Percentiles rank a stretch among this genome's conserved stretches.
Conservation (phyloP, 2,888 invertebrate species). For the Deilephila elpenor region DNA sequence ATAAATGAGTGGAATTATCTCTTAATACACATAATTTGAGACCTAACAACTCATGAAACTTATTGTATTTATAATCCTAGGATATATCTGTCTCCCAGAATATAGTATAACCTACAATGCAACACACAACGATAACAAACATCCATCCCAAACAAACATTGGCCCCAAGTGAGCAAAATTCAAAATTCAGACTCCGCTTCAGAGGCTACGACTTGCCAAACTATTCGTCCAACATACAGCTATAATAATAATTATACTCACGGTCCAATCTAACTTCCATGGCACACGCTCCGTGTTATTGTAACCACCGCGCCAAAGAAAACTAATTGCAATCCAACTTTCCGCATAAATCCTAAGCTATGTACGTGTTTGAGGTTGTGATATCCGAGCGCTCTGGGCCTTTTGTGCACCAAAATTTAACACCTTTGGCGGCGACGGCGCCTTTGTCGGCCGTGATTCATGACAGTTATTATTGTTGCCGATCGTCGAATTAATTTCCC, state of each 20-base stretch:
- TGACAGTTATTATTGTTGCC: constrained; percentile 74
- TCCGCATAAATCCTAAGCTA: constrained; percentile 68
- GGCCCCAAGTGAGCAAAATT: neutral
- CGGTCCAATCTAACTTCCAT: constrained; percentile 1
- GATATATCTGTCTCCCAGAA: too few species aligned
- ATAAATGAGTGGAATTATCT: too few species aligned
- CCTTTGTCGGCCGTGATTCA: constrained; percentile 78
- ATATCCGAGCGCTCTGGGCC: constrained; percentile 58
- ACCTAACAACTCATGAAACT: too few species aligned
- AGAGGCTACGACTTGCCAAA: neutral
- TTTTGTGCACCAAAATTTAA: constrained; percentile 72
- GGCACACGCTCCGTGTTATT: neutral
- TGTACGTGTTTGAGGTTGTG: constrained; percentile 56
- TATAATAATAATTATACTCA: neutral
- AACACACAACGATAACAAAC: too few species aligned
- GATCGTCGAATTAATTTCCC: constrained; percentile 78
- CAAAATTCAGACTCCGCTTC: neutral
- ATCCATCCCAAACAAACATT: neutral
- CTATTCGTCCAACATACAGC: neutral
- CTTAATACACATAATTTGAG: too few species aligned
- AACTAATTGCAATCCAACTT: constrained; percentile 79
- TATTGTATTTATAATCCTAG: too few species aligned
- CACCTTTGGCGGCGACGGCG: constrained; percentile 68
- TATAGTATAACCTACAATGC: too few species aligned
- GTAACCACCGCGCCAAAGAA: constrained; percentile 48